phyloP scores from a whole-genome alignment of 2,797 vertebrate genomes.

The Crocodylus rhombifer region DNA sequence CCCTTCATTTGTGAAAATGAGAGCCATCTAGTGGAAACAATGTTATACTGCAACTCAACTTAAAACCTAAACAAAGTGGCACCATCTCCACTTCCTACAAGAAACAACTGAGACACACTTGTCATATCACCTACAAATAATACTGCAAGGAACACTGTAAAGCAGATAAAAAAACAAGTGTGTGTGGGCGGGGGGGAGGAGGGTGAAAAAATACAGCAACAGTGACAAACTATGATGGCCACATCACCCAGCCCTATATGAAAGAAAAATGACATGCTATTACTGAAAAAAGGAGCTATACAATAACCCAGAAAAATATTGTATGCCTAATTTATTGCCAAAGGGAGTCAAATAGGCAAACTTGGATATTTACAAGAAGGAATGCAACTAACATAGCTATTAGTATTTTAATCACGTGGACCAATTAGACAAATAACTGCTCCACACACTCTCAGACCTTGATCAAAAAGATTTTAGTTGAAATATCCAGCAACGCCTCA shows the following conservation, averaged over 20 bases:
- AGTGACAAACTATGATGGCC: fast-evolving
- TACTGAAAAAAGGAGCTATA: not conserved
- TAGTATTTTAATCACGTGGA: not conserved
- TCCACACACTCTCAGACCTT: not conserved
- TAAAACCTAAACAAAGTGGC: not conserved
- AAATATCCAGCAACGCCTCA: not conserved
- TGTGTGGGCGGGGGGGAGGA: not conserved
- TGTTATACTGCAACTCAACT: not conserved
- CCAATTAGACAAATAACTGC: not conserved
- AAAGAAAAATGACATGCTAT: not conserved
- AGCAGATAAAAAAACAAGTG: fast-evolving
- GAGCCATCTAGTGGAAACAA: constrained; percentile 74
- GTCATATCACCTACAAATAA: not conserved
- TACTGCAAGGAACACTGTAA: not conserved
- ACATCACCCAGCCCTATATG: fast-evolving
- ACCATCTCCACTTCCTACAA: not conserved
- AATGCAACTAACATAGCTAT: not conserved
- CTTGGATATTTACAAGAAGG: not conserved
- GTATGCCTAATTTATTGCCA: fast-evolving
- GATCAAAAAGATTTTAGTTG: not conserved
- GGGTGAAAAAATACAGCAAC: not conserved
- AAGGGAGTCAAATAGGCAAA: fast-evolving
- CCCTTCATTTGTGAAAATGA: constrained; percentile 24
- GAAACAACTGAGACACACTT: not conserved
- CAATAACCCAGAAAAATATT: not conserved